Base-by-base conservation (phyloP, 1,140 invertebrate species). In the Bombus sylvicola region DNA sequence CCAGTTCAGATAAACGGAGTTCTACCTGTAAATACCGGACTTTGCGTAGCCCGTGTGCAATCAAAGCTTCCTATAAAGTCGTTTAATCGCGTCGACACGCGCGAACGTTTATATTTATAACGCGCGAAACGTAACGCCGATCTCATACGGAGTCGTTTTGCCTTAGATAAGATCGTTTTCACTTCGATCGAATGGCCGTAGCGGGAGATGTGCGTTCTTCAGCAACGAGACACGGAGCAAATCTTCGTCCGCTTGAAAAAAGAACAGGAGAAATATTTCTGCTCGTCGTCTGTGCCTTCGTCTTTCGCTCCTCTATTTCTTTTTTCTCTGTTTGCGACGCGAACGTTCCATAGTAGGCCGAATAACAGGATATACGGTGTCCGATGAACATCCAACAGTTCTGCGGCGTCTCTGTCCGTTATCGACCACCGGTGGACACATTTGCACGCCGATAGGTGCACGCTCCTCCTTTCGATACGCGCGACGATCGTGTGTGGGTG, bases 281-380 rank as follows among this genome's bases (percentile, higher is more conserved):
- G 18, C 31, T 64, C n/a, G 62, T 15, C 28, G 62, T 2, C 62
- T 8, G n/a, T 31, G 25, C 2, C 39, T 4, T 15, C 28, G 69
- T 76, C 62, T 64, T 79, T 80, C 80, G 75, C 47, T 22, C 1
- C 53, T 64, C 71, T 80, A 76, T 75, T 59, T n/a, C 4, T 57
- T 28, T 71, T 8, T 28, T 31, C 28, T 37, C 37, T 86, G 74
- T 66, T 80, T 72, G 88, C 89, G 88, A 92, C 80, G 76, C 89
- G 89, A 57, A 80, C 93, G 91, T 91, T 92, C 90, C 84, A 86
- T 92, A 93, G 92, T 94, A 93, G 94, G 93, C 92, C 94, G 93
- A 95, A 95, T 95, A 95, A 95, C 95, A 95, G 95, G 95, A 95
- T 95, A 95, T 94, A 93, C 92, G 93, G 94, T 95, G 95, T 95